Evolutionary conservation across 2,113 vertebrate species (phyloP), one percentile per base, ranked within the genome.

Genomic region (Lipophrys pholis): DNA sequence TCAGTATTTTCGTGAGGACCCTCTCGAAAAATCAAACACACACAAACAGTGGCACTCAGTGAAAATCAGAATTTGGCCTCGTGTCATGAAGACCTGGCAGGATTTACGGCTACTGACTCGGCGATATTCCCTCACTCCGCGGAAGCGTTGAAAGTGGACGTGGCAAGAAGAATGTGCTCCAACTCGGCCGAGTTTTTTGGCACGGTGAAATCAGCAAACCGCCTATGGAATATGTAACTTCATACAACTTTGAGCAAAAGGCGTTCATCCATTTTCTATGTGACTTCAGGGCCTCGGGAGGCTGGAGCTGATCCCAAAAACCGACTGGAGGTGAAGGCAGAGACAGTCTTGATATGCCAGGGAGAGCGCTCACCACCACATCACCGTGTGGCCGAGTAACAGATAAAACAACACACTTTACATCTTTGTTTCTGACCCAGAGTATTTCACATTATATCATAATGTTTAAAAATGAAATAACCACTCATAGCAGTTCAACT

Each of bases 1-100:
- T 80, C 87, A 78, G 69, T 62, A 65, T 53, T 56, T 85, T 82
- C 70, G 67, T 88, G 85, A 89, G 76, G 82, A 84, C 68, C 50
- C 57, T 70, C 76, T 83, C 60, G 1, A 75, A 80, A 56, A 82
- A 71, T 71, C 55, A 45, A 35, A 60, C 61, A 55, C 49, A 67
- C 49, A 78, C 43, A 57, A 51, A 78, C 59, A 76, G 64, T 80
- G 85, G 78, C 80, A 78, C 76, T 68, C 46, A 56, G 53, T 39
- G 46, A 81, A 79, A 75, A 63, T 69, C 72, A 11, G 59, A 71
- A 87, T 86, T 70, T 84, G 75, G 75, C 11, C 39, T 73, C 73
- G 66, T 76, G 63, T 79, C 80, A 71, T 69, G 39, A 41, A 64
- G 53, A 58, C 35, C 39, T 11, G 43, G 61, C 14, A 48, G 69